phyloP scores from a whole-genome alignment of 2,888 invertebrate species.

The Clanis bilineata region DNA sequence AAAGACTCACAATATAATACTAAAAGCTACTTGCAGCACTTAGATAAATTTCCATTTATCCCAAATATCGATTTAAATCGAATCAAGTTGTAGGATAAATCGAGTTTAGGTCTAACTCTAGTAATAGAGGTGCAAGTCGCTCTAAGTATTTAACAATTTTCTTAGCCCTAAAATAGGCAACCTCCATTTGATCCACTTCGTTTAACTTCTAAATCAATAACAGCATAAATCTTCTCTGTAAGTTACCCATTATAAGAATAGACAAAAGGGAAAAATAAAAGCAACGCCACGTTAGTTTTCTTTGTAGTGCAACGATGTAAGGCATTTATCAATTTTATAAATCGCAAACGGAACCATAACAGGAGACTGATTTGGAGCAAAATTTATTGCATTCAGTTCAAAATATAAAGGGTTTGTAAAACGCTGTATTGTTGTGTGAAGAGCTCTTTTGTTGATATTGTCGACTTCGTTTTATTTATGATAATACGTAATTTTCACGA shows the following conservation, averaged over 20 bases:
- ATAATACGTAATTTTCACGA: slow-evolving; percentile 65
- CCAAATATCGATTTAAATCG: no score
- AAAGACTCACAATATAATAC: no score
- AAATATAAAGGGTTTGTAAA: slow-evolving; percentile 49
- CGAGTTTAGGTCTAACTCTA: no score
- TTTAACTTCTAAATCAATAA: neutral
- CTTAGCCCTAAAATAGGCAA: no score
- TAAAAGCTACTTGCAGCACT: no score
- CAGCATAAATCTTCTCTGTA: neutral
- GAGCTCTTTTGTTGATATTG: slow-evolving; percentile 48
- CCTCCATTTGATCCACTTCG: neutral
- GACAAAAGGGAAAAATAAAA: neutral
- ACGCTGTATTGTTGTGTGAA: slow-evolving; percentile 48
- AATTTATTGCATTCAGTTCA: slow-evolving; percentile 56
- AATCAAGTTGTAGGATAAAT: no score
- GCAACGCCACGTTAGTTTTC: neutral
- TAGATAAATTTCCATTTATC: no score
- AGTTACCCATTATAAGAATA: neutral
- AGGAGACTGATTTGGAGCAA: slow-evolving; percentile 38
- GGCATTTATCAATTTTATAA: slow-evolving; percentile 11
- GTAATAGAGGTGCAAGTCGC: no score
- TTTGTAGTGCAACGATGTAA: neutral
- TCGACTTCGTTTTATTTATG: slow-evolving; percentile 59
- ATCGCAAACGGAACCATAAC: slow-evolving; percentile 9
- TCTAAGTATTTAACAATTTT: no score